Conservation (phyloP, 2,113 vertebrate genomes). For the Bubo bubo region DNA sequence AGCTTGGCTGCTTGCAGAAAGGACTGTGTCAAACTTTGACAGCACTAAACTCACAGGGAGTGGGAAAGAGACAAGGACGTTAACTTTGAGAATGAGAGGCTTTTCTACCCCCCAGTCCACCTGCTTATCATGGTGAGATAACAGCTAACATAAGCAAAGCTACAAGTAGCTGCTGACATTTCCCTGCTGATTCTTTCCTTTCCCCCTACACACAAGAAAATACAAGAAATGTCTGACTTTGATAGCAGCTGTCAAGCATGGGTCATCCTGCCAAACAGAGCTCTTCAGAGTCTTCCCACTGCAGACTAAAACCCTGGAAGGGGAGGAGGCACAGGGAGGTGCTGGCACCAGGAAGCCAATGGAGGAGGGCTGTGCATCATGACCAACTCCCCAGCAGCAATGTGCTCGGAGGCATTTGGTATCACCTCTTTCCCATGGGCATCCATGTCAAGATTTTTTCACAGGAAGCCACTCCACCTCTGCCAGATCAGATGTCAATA, state of each 20-base stretch:
- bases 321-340: not conserved
- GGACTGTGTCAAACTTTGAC: not conserved
- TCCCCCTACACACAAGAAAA: not conserved
- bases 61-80: not conserved
- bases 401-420: not conserved
- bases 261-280: not conserved
- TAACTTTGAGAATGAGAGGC: not conserved
- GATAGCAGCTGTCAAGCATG: not conserved
- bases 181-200: not conserved
- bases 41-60: not conserved
- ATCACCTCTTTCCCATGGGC: not conserved
- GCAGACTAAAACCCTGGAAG: not conserved
- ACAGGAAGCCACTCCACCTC: not conserved
- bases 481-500: not conserved
- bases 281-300: not conserved
- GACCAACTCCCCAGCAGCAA: not conserved
- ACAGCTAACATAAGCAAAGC: not conserved
- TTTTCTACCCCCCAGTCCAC: not conserved
- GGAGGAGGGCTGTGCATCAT: not conserved
- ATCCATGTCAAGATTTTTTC: not conserved
- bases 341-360: not conserved
- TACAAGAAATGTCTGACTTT: not conserved
- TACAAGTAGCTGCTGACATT: not conserved
- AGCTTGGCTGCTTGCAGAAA: not conserved
- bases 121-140: not conserved